Conservation (phyloP, 1,140 invertebrate genomes). For the Arion vulgaris region DNA sequence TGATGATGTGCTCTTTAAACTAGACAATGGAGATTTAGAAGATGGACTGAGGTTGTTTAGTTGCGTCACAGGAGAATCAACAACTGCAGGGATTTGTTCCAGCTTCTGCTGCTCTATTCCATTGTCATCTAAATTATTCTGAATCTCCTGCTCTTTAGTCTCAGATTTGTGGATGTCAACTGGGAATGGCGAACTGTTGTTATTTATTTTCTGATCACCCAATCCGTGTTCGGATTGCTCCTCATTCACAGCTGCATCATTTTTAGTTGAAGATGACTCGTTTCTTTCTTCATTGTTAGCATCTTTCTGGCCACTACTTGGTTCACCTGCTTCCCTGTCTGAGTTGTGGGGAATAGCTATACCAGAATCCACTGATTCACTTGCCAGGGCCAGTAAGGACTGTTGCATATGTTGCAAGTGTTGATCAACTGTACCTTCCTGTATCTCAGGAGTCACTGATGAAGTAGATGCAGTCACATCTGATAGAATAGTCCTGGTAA, state of each 20-base stretch:
- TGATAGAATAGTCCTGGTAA: neutral
- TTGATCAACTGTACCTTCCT: neutral
- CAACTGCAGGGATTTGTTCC: neutral
- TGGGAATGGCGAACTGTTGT: neutral
- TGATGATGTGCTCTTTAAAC: neutral
- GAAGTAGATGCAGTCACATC: neutral
- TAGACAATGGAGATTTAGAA: neutral
- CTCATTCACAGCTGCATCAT: neutral
- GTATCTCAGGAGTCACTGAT: neutral
- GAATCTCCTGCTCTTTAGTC: neutral
- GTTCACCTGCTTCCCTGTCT: neutral
- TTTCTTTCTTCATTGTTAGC: neutral
- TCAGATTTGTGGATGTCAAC: neutral
- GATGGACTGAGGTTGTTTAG: neutral
- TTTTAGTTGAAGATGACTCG: neutral
- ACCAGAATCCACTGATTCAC: neutral
- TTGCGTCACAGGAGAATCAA: neutral
- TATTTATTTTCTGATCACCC: neutral
- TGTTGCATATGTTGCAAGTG: neutral
- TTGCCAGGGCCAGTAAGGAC: neutral
- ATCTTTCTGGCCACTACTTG: neutral
- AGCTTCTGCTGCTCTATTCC: neutral
- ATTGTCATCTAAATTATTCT: neutral
- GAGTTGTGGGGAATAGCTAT: neutral
- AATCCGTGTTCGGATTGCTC: neutral